Base-by-base conservation (phyloP, 2,113 vertebrate species). In the Podarcis muralis region DNA sequence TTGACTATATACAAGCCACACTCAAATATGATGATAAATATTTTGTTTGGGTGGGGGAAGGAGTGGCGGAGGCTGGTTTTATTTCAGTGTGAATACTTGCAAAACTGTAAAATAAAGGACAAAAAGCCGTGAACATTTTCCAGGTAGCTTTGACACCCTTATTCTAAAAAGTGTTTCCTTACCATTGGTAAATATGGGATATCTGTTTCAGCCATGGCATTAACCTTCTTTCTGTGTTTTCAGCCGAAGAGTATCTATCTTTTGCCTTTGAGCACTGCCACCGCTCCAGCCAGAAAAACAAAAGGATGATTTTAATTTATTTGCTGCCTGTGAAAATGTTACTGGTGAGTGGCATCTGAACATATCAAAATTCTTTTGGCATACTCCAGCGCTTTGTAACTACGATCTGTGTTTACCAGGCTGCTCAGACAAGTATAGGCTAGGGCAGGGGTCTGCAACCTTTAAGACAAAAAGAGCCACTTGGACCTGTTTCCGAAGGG, bases 261-360 rank as follows among this genome's bases (percentile, higher is more conserved):
- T 99, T 98, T 87, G 98, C 99, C 48, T 99, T 99, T 91, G 96
- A 97, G 66, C 98, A 98, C 94, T 99, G 99, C 74, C 98, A 99
- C 89, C 98, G 97, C 2, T 97, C 97, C 76, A 98, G 98, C 91
- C 99, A 99, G 97, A 99, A 98, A 95, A 99, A 99, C 96, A 99
- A 99, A 94, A 97, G 98, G 72, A 98, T 99, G 97, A 98, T 99
- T 83, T 97, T 99, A 32, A 99, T 99, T 82, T 99, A 99, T 93
- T 95, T 99, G 88, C 97, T 99, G 66, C 99, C 99, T 0, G 98
- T 99, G 66, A 99, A 99, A 95, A 99, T 99, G 99, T 96, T 99
- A 66, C 94, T 99, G 97, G 99, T 99, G 74, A 97, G 97, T 93
- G 79, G 35, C 20, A 84, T 68, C 30, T 53, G n/a, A 57, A 37